phyloP scores from a whole-genome alignment of 2,888 invertebrate genomes.

The Rhodophaea formosa region DNA sequence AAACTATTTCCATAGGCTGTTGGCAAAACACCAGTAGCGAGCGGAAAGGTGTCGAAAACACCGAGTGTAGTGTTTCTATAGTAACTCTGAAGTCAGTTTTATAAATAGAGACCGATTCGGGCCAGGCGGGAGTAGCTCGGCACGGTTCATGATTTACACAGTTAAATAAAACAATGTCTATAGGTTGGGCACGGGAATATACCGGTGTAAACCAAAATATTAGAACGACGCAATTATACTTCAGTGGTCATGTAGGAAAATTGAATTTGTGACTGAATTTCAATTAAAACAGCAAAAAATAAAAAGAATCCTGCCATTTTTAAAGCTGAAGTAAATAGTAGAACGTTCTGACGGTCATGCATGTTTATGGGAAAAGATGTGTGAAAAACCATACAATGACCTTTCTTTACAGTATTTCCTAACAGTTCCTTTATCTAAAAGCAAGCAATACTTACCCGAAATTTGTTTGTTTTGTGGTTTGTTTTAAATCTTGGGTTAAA shows the following conservation, averaged over 20 bases:
- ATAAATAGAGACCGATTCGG: constrained; percentile 65
- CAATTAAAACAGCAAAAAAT: background rate
- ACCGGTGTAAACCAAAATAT: constrained; percentile 13
- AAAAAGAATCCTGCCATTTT: background rate
- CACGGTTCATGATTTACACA: constrained; percentile 50
- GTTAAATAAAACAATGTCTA: constrained; percentile 42
- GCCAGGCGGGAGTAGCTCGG: constrained; percentile 53
- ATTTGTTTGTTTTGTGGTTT: too few species aligned
- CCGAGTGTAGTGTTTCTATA: constrained; percentile 43
- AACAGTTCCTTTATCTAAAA: too few species aligned
- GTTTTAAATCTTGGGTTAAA: too few species aligned
- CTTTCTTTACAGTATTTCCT: too few species aligned
- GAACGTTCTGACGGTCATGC: too few species aligned
- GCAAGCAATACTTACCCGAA: too few species aligned
- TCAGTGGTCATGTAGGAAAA: background rate
- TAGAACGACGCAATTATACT: background rate
- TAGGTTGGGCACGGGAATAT: constrained; percentile 40
- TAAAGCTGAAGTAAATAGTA: background rate
- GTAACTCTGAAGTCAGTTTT: constrained; percentile 59
- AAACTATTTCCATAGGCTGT: constrained; percentile 29
- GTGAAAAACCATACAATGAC: too few species aligned
- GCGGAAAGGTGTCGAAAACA: constrained; percentile 44
- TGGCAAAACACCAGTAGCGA: constrained; percentile 50
- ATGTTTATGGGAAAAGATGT: too few species aligned
- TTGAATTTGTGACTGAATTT: background rate